These are phyloP conservation scores for Hydrolagus affinis DNA, from an alignment of 2,113 vertebrate genomes.

Conservation along the genomic window DNA sequence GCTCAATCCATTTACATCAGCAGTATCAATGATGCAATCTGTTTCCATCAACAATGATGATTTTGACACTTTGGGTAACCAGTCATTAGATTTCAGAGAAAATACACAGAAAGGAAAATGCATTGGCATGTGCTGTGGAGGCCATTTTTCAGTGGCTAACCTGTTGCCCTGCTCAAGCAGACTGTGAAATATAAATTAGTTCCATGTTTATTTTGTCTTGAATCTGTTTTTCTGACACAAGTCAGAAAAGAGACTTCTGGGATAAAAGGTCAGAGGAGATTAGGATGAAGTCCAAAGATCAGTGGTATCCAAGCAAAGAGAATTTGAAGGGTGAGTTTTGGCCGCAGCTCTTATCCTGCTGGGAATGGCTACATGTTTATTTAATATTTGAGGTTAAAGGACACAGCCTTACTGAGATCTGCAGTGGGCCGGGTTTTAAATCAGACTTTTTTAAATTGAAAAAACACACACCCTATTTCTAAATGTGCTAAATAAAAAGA, in stretches of 20 bases:
- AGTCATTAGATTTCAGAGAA: background rate
- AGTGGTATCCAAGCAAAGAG: background rate
- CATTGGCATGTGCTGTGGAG: background rate
- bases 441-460: background rate
- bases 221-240: background rate
- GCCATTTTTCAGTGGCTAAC: constrained; percentile 26
- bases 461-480: background rate
- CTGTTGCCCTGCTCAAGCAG: background rate
- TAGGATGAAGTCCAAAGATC: constrained; percentile 6
- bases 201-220: constrained; percentile 24
- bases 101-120: constrained; percentile 5
- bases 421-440: background rate
- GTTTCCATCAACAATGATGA: background rate
- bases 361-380: background rate
- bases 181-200: background rate
- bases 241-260: background rate
- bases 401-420: background rate
- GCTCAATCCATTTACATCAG: background rate
- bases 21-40: background rate
- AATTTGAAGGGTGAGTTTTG: background rate
- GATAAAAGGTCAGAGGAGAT: background rate
- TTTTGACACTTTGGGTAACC: background rate
- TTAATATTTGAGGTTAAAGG: constrained; percentile 14
- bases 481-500: background rate
- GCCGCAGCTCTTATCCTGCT: background rate